Conservation (phyloP, 2,888 invertebrate genomes). For the Proisotoma minuta region DNA sequence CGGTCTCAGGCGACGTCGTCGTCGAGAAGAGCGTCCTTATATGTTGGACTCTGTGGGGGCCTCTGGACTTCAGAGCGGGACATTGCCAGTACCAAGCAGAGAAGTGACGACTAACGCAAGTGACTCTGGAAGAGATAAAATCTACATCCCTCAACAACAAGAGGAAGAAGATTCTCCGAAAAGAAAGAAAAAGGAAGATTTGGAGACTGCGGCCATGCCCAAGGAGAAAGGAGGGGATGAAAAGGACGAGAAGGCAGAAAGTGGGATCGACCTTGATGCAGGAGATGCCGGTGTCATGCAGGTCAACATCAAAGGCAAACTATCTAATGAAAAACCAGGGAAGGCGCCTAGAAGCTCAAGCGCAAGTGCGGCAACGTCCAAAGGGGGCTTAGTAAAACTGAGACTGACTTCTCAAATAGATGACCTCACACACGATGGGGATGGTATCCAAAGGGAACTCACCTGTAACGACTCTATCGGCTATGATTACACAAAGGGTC, state of each 20-base stretch:
- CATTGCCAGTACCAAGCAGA: conserved; percentile 40
- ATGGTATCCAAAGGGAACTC: conserved; percentile 49
- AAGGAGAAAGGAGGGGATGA: conserved; percentile 40
- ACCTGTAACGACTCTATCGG: conserved; percentile 44
- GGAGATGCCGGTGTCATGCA: conserved; percentile 51
- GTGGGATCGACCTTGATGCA: conserved; percentile 61
- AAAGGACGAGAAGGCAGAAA: conserved; percentile 50
- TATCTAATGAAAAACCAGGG: no score
- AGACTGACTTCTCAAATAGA: conserved; percentile 45
- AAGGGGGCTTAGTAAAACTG: conserved; percentile 34
- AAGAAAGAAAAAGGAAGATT: conserved; percentile 19
- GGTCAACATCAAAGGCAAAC: conserved; percentile 27
- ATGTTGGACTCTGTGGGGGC: conserved; percentile 47
- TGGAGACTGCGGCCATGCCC: conserved; percentile 25
- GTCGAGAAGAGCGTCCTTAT: conserved; percentile 50
- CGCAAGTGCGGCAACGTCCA: neutral
- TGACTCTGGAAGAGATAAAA: neutral
- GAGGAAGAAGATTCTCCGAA: no score
- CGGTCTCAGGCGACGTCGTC: conserved; percentile 58
- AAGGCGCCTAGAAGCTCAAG: no score
- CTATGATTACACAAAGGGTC: conserved; percentile 45
- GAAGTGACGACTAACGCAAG: neutral
- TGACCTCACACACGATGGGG: conserved; percentile 45
- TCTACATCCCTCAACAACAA: no score
- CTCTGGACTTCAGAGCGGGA: conserved; percentile 46